Evolutionary conservation across 37 sponge, comb jelly and placozoan genomes (phyloP).

Genomic region (Petrosia ficiformis): DNA sequence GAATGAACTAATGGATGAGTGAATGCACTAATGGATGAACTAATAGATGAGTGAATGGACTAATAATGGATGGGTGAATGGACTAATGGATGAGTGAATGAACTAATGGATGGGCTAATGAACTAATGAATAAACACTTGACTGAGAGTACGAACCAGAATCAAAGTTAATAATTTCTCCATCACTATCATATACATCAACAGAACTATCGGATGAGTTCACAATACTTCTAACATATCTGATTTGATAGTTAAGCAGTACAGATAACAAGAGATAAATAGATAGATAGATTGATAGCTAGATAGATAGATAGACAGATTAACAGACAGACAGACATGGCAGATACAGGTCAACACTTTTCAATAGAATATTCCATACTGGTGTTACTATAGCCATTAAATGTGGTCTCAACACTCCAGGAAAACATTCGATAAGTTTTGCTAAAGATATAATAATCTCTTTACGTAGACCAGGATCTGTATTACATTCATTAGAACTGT

Average conservation of each 20-base stretch:
- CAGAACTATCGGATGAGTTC: constrained; percentile 11
- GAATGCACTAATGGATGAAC: too few species aligned
- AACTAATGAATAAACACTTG: neutral
- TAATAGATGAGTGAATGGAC: too few species aligned
- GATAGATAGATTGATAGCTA: neutral
- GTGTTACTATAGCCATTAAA: constrained; percentile 34
- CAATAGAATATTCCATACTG: constrained; percentile 57
- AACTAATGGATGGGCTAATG: too few species aligned
- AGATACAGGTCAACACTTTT: constrained; percentile 21
- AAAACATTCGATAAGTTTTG: constrained; percentile 42
- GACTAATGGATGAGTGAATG: neutral
- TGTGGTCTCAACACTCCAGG: constrained; percentile 44
- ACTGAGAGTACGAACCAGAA: neutral
- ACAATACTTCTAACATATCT: constrained; percentile 44
- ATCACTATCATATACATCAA: constrained; percentile 57
- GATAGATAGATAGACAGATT: neutral
- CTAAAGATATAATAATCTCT: constrained; percentile 53
- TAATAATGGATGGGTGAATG: too few species aligned
- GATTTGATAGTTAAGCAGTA: neutral
- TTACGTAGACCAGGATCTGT: constrained; percentile 47
- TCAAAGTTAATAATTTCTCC: constrained; percentile 52
- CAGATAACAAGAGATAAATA: neutral
- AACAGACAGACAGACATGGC: neutral
- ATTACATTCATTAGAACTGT: constrained; percentile 6
- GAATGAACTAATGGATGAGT: too few species aligned